Percentiles rank a stretch among this genome's conserved stretches.
Evolutionary conservation across 2,888 invertebrate species (phyloP).

Genomic region (Lithophane leautieri): DNA sequence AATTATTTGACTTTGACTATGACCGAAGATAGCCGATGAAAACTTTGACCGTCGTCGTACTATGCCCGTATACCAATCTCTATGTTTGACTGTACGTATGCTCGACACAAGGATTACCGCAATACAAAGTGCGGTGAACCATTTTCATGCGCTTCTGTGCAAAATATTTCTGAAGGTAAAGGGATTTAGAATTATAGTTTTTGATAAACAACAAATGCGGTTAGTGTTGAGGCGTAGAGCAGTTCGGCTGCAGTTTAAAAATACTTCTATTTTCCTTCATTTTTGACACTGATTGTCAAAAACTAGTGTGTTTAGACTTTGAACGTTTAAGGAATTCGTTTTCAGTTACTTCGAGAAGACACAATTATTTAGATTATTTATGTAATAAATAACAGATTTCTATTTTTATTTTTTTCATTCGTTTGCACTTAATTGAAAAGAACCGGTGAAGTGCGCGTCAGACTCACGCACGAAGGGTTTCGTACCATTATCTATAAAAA

Average conservation of each 20-base stretch:
- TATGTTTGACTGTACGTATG: neutral
- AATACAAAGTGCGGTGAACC: slow-evolving; percentile 58
- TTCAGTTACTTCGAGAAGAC: neutral
- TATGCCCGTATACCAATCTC: neutral
- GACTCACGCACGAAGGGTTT: no score
- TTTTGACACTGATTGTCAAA: neutral
- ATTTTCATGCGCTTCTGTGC: slow-evolving; percentile 46
- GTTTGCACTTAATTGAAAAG: neutral
- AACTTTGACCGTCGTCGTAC: no score
- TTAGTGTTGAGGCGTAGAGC: neutral
- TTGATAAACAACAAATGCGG: slow-evolving; percentile 10
- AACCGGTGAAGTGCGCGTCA: no score
- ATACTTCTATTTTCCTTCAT: neutral
- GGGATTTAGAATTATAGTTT: slow-evolving; percentile 18
- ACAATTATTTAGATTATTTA: no score
- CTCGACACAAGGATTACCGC: slow-evolving; percentile 57
- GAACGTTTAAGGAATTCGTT: neutral
- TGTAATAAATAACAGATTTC: neutral
- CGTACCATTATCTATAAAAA: no score
- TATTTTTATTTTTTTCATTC: neutral
- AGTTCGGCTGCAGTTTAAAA: neutral
- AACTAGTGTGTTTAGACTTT: neutral
- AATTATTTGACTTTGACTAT: no score
- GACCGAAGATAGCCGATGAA: neutral
- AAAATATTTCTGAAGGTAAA: slow-evolving; percentile 43